Base-by-base conservation (phyloP, 2,113 vertebrate species). In the Dinomys branickii region DNA sequence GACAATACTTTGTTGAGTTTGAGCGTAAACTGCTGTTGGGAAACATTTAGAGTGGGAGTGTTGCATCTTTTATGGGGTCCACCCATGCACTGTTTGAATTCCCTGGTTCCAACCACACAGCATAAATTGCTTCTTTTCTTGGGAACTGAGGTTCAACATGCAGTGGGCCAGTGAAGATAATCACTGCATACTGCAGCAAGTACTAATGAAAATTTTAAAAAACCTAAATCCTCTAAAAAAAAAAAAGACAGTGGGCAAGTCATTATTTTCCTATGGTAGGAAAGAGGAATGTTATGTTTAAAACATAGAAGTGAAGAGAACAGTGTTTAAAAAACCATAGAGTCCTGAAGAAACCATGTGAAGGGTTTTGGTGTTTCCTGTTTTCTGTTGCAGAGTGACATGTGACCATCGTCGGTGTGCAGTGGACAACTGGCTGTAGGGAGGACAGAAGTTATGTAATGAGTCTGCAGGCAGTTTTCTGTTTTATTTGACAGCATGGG, bases 221-320 rank as follows among this genome's bases (percentile, higher is more conserved):
- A 44, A 44, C 13, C 41, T 75, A 47, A 75, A 77, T 77, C 44
- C 41, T 77, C 26, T 30, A 14, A 17, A 26, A 47, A 71, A 38
- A 22, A 71, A 75, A 13, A 24, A 44, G 38, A 7, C 30, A 80
- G 33, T 35, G 77, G 50, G 24, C 82, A 90, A 65, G 50, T 93
- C 58, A 24, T 71, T 88, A 77, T 89, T 81, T 63, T 38, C 67
- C 52, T 88, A 1, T 61, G 41, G 65, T 88, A 75, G 75, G 78
- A 95, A 95, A 84, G 50, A 44, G 5, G 22, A 52, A 4, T 30
- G 19, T 86, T 78, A 24, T 78, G 9, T 94, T 94, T 67, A 61
- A 95, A 93, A 90, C 41, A 82, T n/a, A 92, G 17, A 94, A 75
- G 26, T n/a, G 61, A 91, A 65, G 59, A 93, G 67, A 81, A 20